Evolutionary conservation across 2,797 vertebrate species (phyloP).

Genomic region (Danio aesculapii): DNA sequence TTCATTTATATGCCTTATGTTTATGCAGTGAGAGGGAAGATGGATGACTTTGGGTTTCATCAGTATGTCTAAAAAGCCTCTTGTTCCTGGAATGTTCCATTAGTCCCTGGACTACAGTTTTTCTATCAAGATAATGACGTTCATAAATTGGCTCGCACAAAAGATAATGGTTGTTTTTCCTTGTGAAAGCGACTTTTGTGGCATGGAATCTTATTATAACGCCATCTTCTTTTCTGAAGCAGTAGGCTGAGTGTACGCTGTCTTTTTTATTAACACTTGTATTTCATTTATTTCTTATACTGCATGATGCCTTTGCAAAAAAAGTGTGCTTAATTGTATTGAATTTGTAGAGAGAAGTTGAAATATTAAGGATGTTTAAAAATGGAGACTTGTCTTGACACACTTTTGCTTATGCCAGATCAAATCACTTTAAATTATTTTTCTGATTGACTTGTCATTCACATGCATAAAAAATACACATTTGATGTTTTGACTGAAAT

Average conservation of each 20-base stretch:
- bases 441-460: too few relatives aligned
- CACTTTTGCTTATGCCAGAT: too few relatives aligned
- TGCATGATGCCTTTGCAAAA: neutral
- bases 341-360: neutral
- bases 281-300: neutral
- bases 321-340: neutral
- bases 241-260: neutral
- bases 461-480: too few relatives aligned
- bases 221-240: conserved; percentile 19
- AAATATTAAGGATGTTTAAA: too few relatives aligned
- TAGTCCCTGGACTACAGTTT: conserved; percentile 57
- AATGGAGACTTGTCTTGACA: too few relatives aligned
- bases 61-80: conserved; percentile 56
- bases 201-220: conserved; percentile 38
- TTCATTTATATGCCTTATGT: conserved; percentile 64
- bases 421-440: too few relatives aligned
- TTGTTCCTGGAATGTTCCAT: conserved; percentile 62
- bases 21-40: conserved; percentile 61
- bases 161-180: conserved; percentile 49
- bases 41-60: conserved; percentile 61
- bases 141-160: conserved; percentile 51
- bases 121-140: conserved; percentile 58
- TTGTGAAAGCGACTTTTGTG: conserved; percentile 32
- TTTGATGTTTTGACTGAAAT: too few relatives aligned
- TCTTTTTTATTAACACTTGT: conserved; percentile 11